Evolutionary conservation across 1,140 invertebrate genomes (phyloP).

Genomic region (Gonatopus flavifemur): DNA sequence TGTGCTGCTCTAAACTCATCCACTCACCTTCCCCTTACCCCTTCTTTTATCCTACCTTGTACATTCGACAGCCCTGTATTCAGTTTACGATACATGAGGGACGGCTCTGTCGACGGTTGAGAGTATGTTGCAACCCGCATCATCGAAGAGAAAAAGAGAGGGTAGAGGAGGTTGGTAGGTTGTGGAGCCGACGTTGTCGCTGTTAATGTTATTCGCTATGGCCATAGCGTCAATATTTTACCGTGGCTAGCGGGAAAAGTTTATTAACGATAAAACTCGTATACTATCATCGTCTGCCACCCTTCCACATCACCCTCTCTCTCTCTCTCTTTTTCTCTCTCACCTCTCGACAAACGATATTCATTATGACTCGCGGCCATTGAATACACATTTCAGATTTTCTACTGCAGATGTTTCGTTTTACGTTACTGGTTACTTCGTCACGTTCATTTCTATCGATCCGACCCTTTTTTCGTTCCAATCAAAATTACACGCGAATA

Average conservation of each 20-base stretch:
- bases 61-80: too few species aligned
- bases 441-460: neutral
- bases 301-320: neutral
- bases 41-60: too few species aligned
- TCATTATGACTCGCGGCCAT: neutral
- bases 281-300: neutral
- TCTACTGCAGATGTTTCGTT: neutral
- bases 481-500: too few species aligned
- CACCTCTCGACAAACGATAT: neutral
- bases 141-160: neutral
- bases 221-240: neutral
- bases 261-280: constrained; percentile 5
- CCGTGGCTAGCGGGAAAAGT: neutral
- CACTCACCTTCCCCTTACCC: too few species aligned
- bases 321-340: neutral
- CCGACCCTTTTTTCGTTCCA: too few species aligned
- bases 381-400: neutral
- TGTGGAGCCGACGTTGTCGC: neutral
- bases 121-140: neutral
- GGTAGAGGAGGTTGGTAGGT: constrained; percentile 7
- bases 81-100: neutral
- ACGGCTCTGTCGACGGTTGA: neutral
- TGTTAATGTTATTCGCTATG: constrained; percentile 11
- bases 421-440: neutral
- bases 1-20: too few species aligned